Evolutionary conservation across 1,140 invertebrate species (phyloP).

Genomic region (Sycobia sp.): DNA sequence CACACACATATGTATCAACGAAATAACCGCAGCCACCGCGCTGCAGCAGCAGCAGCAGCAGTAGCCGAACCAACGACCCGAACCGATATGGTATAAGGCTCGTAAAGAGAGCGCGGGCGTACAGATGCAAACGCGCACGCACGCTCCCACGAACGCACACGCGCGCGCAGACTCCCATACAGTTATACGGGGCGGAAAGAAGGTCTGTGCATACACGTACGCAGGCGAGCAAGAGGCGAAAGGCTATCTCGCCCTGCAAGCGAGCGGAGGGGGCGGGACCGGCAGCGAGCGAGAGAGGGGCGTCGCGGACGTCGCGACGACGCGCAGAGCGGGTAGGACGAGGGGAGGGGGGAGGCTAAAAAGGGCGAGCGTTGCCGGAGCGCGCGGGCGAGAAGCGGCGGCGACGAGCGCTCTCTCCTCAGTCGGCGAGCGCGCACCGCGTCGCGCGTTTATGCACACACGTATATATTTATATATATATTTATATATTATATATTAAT

Average conservation of each 20-base stretch:
- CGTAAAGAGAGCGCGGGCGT: background rate
- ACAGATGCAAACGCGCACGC: background rate
- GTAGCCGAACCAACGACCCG: too few relatives aligned
- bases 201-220: too few relatives aligned
- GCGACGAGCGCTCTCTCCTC: background rate
- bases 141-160: background rate
- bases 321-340: too few relatives aligned
- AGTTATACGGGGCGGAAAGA: too few relatives aligned
- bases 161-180: background rate
- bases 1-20: too few relatives aligned
- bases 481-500: too few relatives aligned
- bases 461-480: background rate
- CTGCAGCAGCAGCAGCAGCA: too few relatives aligned
- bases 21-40: too few relatives aligned
- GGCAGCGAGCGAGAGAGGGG: background rate
- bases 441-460: background rate
- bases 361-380: too few relatives aligned
- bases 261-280: background rate
- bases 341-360: slow-evolving; percentile 8
- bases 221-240: too few relatives aligned
- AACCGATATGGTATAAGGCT: too few relatives aligned
- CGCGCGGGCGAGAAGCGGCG: background rate
- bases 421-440: slow-evolving; percentile 19
- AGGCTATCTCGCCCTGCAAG: background rate
- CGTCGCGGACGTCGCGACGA: background rate